Conservation (phyloP, 2,888 invertebrate genomes). For the Anagyrus pseudococci region DNA sequence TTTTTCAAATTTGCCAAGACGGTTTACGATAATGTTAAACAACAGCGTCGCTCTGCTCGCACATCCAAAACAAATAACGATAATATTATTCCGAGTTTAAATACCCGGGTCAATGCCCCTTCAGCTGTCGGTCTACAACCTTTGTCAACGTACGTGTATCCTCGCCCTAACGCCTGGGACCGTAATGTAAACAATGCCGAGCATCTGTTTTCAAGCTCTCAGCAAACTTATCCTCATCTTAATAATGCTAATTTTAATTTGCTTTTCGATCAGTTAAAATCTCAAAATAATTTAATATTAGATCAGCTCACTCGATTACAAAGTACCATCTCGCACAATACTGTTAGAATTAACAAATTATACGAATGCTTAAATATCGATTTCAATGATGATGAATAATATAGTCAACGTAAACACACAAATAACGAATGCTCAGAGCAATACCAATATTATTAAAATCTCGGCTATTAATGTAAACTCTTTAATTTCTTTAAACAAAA, state of each 20-base stretch:
- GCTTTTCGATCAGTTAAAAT: not conserved
- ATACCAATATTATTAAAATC: no score
- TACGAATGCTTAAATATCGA: not conserved
- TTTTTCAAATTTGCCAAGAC: constrained; percentile 9
- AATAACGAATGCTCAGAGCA: no score
- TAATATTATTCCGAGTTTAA: not conserved
- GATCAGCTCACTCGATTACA: not conserved
- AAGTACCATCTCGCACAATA: not conserved
- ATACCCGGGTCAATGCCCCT: no score
- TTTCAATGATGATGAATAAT: not conserved
- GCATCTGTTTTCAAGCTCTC: not conserved
- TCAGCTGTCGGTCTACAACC: no score
- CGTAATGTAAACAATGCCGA: no score
- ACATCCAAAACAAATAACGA: not conserved
- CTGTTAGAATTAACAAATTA: not conserved
- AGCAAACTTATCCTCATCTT: not conserved
- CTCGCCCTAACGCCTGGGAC: no score
- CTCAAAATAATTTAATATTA: not conserved
- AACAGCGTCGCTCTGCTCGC: no score
- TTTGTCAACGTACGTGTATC: no score
- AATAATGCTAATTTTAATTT: not conserved
- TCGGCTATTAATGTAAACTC: no score
- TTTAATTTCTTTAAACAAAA: no score
- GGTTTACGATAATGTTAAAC: not conserved
- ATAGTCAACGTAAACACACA: no score